A percentile compares a stretch with the other conserved stretches of the same genome.
Conservation (phyloP, 2,797 vertebrate species). For the Borostomias antarcticus region DNA sequence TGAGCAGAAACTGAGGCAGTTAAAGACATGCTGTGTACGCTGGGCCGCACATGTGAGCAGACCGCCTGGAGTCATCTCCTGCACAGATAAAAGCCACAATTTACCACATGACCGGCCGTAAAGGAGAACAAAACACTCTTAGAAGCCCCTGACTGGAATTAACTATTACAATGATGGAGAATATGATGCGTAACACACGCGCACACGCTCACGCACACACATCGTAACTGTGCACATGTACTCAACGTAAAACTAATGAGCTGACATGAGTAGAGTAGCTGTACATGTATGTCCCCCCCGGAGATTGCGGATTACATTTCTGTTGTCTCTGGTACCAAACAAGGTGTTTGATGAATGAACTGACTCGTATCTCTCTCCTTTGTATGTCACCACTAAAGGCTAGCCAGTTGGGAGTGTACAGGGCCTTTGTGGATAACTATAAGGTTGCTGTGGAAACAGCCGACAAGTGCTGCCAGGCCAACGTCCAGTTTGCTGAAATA, state of each 20-base stretch:
- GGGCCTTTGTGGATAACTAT: constrained; percentile 99
- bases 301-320: too few species aligned
- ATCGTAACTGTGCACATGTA: too few species aligned
- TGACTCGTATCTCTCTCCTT: constrained; percentile 5
- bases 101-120: constrained; percentile 61
- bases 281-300: too few species aligned
- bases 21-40: constrained; percentile 36
- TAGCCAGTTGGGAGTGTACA: constrained; percentile 97
- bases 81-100: constrained; percentile 68
- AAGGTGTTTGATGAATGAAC: too few species aligned
- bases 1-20: constrained; percentile 31
- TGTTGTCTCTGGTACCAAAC: too few species aligned
- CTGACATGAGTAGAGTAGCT: too few species aligned
- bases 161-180: constrained; percentile 4
- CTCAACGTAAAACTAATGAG: too few species aligned
- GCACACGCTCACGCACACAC: neutral
- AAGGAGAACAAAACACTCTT: constrained; percentile 52
- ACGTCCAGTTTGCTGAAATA: constrained; percentile 96
- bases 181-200: constrained; percentile 28
- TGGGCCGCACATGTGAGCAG: constrained; percentile 54
- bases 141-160: constrained; percentile 48
- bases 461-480: constrained; percentile 99
- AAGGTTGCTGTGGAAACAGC: constrained; percentile 96
- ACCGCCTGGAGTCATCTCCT: constrained; percentile 70
- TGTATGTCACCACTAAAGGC: constrained; percentile 75